Base-by-base conservation (phyloP, 2,888 invertebrate species). In the Eupithecia insigniata region DNA sequence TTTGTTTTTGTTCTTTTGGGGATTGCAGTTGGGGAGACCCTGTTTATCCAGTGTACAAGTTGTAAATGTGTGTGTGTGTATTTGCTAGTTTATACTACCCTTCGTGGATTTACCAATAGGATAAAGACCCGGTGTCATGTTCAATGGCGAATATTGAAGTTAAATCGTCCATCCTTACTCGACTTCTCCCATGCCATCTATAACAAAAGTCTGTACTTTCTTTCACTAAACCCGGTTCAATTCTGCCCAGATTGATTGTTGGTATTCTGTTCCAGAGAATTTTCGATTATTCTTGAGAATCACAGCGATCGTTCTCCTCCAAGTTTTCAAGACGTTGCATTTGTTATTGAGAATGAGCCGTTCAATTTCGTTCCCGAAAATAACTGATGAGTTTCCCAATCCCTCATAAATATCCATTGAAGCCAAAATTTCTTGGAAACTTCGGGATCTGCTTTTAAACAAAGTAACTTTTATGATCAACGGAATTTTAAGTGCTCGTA, bases 281-380 rank as follows among this genome's bases (percentile, higher is more conserved):
- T 77, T 77, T 72, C 79, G 79, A 81, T 81, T 80, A 81, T 78
- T 79, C 77, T 78, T 70, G 69, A 76, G 74, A 79, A 80, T 80
- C 78, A 77, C 77, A 68, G 73, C 74, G 71, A 81, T 81, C 70
- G 55, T 69, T 81, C 80, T 78, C 67, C 30, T 67, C 43, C 64
- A 74, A 75, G 69, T 78, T 76, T 74, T 69, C 65, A 74, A 75
- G 70, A 70, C 70, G 73, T 64, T 72, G 71, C 73, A 74, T 78
- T 76, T 78, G 75, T 78, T 74, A 76, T 69, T 67, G 69, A 66
- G 69, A 67, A 73, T 72, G 62, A 72, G 69, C 67, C 72, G 66
- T 65, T 72, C 70, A 73, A 76, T 69, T 69, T 55, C 68, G 68
- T 55, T 43, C 58, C 70, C 66, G 67, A 75, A 72, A 68, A 70